phyloP scores from a whole-genome alignment of 2,888 invertebrate genomes.

The Drosophila birchii region DNA sequence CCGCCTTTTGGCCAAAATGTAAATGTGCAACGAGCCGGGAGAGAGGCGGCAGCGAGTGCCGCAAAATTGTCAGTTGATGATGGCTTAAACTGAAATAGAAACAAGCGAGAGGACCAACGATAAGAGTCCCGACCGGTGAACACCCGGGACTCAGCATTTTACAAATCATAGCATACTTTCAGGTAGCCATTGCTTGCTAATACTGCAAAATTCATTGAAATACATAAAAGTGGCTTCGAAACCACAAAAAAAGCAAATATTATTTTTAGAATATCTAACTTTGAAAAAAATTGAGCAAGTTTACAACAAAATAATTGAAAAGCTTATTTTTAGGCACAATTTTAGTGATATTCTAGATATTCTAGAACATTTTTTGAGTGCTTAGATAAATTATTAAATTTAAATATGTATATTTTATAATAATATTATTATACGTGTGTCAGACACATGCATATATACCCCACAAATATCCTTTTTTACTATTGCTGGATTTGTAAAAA shows the following conservation, averaged over 20 bases:
- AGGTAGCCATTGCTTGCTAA: neutral
- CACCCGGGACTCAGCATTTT: neutral
- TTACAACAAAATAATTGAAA: neutral
- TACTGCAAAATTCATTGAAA: neutral
- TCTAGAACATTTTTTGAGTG: neutral
- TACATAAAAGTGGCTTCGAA: neutral
- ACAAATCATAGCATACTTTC: neutral
- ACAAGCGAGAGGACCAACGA: neutral
- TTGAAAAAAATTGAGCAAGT: neutral
- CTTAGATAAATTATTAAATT: neutral
- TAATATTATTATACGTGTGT: neutral
- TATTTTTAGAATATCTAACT: neutral
- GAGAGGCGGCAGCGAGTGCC: slow-evolving; percentile 18
- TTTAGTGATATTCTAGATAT: too few species aligned
- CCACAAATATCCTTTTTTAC: neutral
- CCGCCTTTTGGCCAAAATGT: slow-evolving; percentile 63
- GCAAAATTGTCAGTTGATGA: slow-evolving; percentile 74
- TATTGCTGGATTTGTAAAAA: neutral
- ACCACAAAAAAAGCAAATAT: neutral
- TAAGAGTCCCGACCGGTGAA: neutral
- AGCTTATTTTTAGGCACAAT: neutral
- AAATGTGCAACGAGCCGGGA: slow-evolving; percentile 61
- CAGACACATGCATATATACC: neutral
- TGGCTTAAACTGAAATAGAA: slow-evolving; percentile 44
- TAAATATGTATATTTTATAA: neutral